phyloP scores from a whole-genome alignment of 2,113 vertebrate genomes.

The Odontophorus gujanensis region DNA sequence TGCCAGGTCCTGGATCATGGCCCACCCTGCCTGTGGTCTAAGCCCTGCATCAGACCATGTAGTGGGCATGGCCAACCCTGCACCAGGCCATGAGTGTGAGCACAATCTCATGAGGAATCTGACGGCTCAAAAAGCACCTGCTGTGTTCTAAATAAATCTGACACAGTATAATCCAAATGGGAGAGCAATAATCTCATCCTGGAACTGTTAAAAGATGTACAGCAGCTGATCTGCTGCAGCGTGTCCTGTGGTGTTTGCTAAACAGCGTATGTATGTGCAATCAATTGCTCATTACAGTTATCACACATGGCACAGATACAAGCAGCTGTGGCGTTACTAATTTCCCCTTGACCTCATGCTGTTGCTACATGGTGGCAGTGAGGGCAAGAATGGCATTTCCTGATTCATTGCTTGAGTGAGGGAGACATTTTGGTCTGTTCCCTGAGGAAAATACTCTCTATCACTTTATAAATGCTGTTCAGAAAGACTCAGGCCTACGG shows the following conservation, averaged over 20 bases:
- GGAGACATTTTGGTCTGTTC: not conserved
- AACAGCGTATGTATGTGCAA: not conserved
- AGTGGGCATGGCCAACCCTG: not conserved
- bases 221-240: not conserved
- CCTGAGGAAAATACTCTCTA: not conserved
- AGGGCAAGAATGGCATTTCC: not conserved
- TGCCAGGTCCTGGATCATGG: not conserved
- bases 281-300: constrained; percentile 17
- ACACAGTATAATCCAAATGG: not conserved
- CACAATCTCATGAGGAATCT: not conserved
- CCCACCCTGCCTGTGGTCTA: not conserved
- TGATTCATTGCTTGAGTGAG: not conserved
- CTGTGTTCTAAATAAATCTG: not conserved
- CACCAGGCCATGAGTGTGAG: not conserved
- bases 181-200: not conserved
- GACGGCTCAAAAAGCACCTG: not conserved
- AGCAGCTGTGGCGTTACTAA: not conserved
- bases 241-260: not conserved
- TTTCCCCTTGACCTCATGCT: not conserved
- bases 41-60: not conserved
- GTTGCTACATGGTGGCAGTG: not conserved
- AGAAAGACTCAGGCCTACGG: not conserved
- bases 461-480: not conserved
- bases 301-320: not conserved
- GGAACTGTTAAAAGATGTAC: not conserved